These are phyloP conservation scores for Microtus oregoni DNA, from an alignment of 2,113 vertebrate genomes.

Conservation along the genomic window DNA sequence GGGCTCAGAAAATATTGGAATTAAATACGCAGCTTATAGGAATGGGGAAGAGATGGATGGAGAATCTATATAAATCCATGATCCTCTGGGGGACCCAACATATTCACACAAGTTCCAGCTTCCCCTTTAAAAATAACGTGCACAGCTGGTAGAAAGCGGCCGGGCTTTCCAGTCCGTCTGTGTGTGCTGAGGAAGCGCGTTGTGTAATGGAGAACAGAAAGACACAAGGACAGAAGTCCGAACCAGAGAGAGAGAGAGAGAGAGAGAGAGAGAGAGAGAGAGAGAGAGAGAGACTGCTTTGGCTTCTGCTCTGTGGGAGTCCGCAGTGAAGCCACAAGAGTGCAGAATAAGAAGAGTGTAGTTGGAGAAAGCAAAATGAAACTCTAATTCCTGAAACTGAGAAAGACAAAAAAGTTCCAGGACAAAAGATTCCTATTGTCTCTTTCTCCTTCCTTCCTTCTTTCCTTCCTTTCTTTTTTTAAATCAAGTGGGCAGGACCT, in stretches of 20 bases:
- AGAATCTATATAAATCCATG: conserved; percentile 69
- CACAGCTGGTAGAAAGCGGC: conserved; percentile 76
- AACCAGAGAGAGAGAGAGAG: neutral
- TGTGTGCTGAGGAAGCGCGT: neutral
- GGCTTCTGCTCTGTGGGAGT: neutral
- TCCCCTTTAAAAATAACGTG: conserved; percentile 83
- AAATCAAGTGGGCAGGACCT: neutral
- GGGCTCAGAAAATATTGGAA: conserved; percentile 29
- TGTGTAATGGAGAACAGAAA: conserved; percentile 42
- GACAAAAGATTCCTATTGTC: neutral
- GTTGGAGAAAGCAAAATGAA: neutral
- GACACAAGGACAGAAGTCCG: neutral
- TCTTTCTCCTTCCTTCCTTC: too few relatives aligned
- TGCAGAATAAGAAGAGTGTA: neutral
- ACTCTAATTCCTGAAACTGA: neutral
- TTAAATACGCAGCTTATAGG: neutral
- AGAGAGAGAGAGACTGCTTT: too few relatives aligned
- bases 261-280: too few relatives aligned
- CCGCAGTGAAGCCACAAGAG: too few relatives aligned
- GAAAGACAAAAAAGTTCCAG: neutral
- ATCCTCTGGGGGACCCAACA: conserved; percentile 49
- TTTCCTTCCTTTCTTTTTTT: neutral
- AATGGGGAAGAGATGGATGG: neutral
- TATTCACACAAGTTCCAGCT: conserved; percentile 70
- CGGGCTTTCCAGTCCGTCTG: neutral